Conservation (phyloP, 2,113 vertebrate species). For the Geococcyx californianus region DNA sequence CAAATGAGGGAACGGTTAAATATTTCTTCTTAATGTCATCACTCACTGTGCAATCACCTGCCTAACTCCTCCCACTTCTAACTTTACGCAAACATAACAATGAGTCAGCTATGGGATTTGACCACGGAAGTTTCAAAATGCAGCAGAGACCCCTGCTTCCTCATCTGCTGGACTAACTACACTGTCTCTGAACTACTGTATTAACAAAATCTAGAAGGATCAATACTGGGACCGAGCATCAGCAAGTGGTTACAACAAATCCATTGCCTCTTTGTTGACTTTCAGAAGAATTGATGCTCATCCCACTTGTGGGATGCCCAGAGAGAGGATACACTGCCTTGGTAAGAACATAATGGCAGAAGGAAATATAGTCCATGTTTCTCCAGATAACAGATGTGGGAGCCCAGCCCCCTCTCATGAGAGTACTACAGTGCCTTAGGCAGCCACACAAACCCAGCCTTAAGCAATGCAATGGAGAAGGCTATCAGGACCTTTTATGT, state of each 20-base stretch:
- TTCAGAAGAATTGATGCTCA: not conserved
- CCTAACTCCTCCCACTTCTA: not conserved
- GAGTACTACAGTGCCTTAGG: not conserved
- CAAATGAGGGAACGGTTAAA: not conserved
- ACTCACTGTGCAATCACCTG: not conserved
- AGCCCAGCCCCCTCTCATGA: not conserved
- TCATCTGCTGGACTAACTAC: not conserved
- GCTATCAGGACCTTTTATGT: not conserved
- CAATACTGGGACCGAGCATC: not conserved
- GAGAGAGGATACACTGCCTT: not conserved
- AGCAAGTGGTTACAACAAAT: not conserved
- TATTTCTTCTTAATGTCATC: not conserved
- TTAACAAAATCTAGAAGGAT: not conserved
- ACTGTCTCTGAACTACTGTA: not conserved
- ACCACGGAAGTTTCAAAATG: not conserved
- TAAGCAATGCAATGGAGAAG: not conserved
- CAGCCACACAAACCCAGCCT: not conserved
- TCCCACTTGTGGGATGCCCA: not conserved
- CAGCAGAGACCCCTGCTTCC: not conserved
- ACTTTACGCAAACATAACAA: not conserved
- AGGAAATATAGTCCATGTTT: not conserved
- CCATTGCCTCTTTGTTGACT: not conserved
- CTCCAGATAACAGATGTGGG: not conserved
- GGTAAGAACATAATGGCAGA: not conserved
- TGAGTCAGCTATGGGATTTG: not conserved